Evolutionary conservation across 2,888 invertebrate genomes (phyloP).

Genomic region (Microctonus aethiopoides): DNA sequence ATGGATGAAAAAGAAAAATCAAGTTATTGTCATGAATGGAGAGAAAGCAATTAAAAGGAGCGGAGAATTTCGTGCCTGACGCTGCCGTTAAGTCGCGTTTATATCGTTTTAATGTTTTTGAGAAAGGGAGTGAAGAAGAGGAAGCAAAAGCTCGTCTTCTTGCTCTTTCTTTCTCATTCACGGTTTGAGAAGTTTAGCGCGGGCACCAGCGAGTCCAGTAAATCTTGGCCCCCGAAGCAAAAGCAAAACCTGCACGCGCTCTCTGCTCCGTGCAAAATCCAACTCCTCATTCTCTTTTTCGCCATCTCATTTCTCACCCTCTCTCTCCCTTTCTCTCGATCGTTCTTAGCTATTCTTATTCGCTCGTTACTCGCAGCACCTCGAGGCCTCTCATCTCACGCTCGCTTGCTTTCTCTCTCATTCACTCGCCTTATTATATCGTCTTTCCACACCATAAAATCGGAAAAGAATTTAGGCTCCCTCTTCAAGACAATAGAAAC

Average conservation of each 20-base stretch:
- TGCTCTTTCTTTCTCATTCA: neutral
- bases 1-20: conserved; percentile 23
- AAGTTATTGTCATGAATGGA: conserved; percentile 21
- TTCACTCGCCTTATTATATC: conserved; percentile 66
- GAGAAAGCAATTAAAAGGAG: conserved; percentile 19
- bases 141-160: neutral
- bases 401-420: conserved; percentile 45
- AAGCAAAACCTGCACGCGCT: conserved; percentile 24
- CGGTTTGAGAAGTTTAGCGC: conserved; percentile 55
- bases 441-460: conserved; percentile 68
- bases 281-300: neutral
- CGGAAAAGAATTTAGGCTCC: conserved; percentile 63
- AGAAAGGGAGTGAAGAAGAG: conserved; percentile 14
- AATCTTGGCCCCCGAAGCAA: conserved; percentile 55
- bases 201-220: conserved; percentile 63
- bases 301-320: conserved; percentile 17
- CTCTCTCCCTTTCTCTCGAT: conserved; percentile 34
- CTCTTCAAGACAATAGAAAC: conserved; percentile 66
- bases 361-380: conserved; percentile 66
- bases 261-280: conserved; percentile 11
- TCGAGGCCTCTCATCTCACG: conserved; percentile 50
- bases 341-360: conserved; percentile 63
- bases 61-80: conserved; percentile 15
- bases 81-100: conserved; percentile 43
- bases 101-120: conserved; percentile 58